phyloP scores from a whole-genome alignment of 2,113 vertebrate genomes.

The Corythoichthys intestinalis region DNA sequence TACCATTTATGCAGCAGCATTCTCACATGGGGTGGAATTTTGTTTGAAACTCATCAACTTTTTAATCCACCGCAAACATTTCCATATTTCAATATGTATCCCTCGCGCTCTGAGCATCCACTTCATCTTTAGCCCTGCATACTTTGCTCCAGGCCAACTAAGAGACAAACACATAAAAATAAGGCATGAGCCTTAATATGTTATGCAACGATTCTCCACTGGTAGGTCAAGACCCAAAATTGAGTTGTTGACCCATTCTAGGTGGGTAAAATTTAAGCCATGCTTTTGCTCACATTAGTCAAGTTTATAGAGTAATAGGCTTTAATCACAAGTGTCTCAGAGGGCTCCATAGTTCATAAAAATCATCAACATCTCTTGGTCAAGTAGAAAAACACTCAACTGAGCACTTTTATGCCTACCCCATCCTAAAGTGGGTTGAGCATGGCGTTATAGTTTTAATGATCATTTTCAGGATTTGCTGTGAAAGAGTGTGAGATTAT shows the following conservation, averaged over 20 bases:
- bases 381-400: neutral
- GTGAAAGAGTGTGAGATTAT: neutral
- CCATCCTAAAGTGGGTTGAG: too few relatives aligned
- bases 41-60: conserved; percentile 70
- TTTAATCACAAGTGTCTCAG: neutral
- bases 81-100: conserved; percentile 72
- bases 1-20: conserved; percentile 53
- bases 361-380: neutral
- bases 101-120: conserved; percentile 47
- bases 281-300: neutral
- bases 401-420: too few relatives aligned
- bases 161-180: conserved; percentile 18
- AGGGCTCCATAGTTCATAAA: neutral
- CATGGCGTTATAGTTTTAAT: neutral
- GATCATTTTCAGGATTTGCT: neutral
- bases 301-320: neutral
- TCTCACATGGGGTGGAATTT: conserved; percentile 57
- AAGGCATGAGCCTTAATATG: neutral
- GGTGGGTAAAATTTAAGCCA: neutral
- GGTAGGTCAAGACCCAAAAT: neutral
- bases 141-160: conserved; percentile 46
- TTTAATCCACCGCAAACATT: conserved; percentile 63
- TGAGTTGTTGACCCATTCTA: neutral
- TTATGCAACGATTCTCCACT: neutral
- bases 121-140: conserved; percentile 45